phyloP scores from a whole-genome alignment of 2,888 invertebrate species.

The Sipha maydis region DNA sequence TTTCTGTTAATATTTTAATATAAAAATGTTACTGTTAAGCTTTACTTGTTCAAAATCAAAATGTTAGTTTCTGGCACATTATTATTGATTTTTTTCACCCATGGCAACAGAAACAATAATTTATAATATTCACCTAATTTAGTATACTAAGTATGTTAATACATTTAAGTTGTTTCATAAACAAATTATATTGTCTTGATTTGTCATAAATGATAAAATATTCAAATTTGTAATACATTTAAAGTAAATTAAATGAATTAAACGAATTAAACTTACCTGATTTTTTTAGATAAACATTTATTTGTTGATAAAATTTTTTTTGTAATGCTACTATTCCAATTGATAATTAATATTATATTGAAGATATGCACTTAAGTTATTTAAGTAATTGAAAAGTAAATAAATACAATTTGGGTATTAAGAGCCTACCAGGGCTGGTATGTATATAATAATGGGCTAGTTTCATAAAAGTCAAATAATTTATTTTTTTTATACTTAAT shows the following conservation, averaged over 20 bases:
- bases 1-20: background rate
- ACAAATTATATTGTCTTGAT: background rate
- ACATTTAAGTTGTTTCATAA: background rate
- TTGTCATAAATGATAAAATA: background rate
- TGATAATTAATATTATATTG: too few relatives aligned
- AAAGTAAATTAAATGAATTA: background rate
- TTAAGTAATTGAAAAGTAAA: too few relatives aligned
- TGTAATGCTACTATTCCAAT: background rate
- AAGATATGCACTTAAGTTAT: too few relatives aligned
- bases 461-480: too few relatives aligned
- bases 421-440: too few relatives aligned
- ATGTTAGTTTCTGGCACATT: background rate
- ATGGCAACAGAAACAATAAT: conserved; percentile 41
- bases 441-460: too few relatives aligned
- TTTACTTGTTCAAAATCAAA: background rate
- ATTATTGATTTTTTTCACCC: conserved; percentile 51
- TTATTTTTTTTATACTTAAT: too few relatives aligned
- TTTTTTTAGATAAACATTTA: background rate
- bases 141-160: background rate
- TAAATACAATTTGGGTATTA: too few relatives aligned
- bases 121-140: background rate
- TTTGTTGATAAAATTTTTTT: background rate
- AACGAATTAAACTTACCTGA: background rate
- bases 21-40: background rate
- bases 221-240: background rate